Conservation (phyloP, 2,888 invertebrate genomes). For the Biston stratarius region DNA sequence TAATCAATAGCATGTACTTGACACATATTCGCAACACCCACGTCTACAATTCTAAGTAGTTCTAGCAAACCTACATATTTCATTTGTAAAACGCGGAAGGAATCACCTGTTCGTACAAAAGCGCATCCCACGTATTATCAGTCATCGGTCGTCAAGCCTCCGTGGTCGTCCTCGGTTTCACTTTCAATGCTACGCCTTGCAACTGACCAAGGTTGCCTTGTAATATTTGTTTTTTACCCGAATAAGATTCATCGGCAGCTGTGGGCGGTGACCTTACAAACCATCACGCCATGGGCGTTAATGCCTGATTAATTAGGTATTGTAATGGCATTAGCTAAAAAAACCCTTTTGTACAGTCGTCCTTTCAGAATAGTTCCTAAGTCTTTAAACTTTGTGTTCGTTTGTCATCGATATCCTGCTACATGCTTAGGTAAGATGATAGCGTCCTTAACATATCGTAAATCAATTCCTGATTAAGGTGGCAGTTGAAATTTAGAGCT, state of each 20-base stretch:
- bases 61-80: background rate
- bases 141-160: constrained; percentile 19
- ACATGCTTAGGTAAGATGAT: background rate
- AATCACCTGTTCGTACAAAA: constrained; percentile 26
- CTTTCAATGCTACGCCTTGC: constrained; percentile 52
- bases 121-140: constrained; percentile 42
- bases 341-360: constrained; percentile 23
- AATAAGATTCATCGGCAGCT: constrained; percentile 45
- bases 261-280: constrained; percentile 38
- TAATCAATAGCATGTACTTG: constrained; percentile 30
- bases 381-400: constrained; percentile 7
- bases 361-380: constrained; percentile 4
- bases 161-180: constrained; percentile 42
- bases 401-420: constrained; percentile 19
- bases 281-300: constrained; percentile 34
- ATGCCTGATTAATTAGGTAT: constrained; percentile 34
- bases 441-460: background rate
- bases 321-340: constrained; percentile 19
- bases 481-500: background rate
- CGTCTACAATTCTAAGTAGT: constrained; percentile 3
- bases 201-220: constrained; percentile 47
- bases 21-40: constrained; percentile 32
- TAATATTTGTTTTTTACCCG: constrained; percentile 45
- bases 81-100: constrained; percentile 47
- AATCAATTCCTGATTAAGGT: constrained; percentile 1